Conservation (phyloP, 2,113 vertebrate species). For the Machaerirhynchus nigripectus region DNA sequence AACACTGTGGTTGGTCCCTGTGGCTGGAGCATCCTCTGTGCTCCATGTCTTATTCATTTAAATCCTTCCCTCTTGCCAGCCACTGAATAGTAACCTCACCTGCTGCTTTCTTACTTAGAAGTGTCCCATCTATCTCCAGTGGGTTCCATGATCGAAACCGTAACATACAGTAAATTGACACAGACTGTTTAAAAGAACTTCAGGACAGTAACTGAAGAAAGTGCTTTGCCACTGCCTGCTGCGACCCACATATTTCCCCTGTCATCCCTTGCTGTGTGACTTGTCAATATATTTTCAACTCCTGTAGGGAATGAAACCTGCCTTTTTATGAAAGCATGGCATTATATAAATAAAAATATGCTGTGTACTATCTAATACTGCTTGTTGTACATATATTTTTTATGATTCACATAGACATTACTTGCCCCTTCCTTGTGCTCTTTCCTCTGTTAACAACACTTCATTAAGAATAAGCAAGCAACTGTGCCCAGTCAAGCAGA, state of each 20-base stretch:
- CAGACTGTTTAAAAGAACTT: neutral
- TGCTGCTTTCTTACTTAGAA: neutral
- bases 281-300: neutral
- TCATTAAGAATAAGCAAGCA: slow-evolving; percentile 38
- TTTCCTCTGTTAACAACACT: slow-evolving; percentile 42
- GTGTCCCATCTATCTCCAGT: neutral
- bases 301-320: neutral
- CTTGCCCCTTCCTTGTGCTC: neutral
- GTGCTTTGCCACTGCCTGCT: neutral
- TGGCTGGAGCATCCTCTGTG: neutral
- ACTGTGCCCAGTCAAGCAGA: slow-evolving; percentile 35
- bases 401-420: neutral
- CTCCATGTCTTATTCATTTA: neutral
- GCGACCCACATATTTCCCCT: neutral
- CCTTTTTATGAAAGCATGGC: neutral
- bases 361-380: neutral
- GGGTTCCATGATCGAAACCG: rapidly evolving
- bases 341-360: slow-evolving; percentile 4
- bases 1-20: neutral
- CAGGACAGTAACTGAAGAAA: neutral
- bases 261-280: neutral
- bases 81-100: neutral
- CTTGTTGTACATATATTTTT: neutral
- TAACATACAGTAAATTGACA: neutral
- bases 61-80: neutral